phyloP scores from a whole-genome alignment of 53 echinoderm and acorn worm genomes.

The Crossaster papposus region DNA sequence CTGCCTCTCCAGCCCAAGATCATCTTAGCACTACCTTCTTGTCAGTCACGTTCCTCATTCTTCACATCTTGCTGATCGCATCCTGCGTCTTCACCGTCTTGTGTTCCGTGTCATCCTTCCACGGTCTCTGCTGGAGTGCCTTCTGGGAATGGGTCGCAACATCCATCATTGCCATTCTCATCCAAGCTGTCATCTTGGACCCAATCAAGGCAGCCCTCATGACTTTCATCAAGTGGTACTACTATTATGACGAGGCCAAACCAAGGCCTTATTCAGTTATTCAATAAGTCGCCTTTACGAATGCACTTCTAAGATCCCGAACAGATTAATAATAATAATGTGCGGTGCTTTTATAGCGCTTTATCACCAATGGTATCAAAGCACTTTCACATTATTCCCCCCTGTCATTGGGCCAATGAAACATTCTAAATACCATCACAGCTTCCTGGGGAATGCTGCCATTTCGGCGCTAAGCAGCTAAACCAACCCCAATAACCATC shows the following conservation, averaged over 20 bases:
- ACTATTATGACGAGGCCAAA: neutral
- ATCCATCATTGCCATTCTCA: slow-evolving; percentile 49
- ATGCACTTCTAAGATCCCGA: neutral
- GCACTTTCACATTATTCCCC: too few relatives aligned
- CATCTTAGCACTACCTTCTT: neutral
- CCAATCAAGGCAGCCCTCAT: slow-evolving; percentile 27
- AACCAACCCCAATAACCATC: too few relatives aligned
- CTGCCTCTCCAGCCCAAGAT: neutral
- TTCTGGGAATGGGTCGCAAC: slow-evolving; percentile 47
- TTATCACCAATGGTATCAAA: too few relatives aligned
- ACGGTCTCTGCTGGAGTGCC: slow-evolving; percentile 19
- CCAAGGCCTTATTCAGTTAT: slow-evolving; percentile 38
- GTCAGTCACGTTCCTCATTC: neutral
- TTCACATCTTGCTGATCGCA: slow-evolving; percentile 29
- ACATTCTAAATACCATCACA: too few relatives aligned
- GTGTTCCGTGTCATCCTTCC: slow-evolving; percentile 44
- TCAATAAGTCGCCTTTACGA: neutral
- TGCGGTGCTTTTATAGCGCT: too few relatives aligned
- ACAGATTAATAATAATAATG: neutral
- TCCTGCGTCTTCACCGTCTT: slow-evolving; percentile 1
- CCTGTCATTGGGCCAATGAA: too few relatives aligned
- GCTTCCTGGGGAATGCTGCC: too few relatives aligned
- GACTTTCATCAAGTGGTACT: slow-evolving; percentile 7
- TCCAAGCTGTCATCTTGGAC: slow-evolving; percentile 37
- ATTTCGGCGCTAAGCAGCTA: too few relatives aligned